These are phyloP conservation scores for Myripristis murdjan DNA, from an alignment of 2,797 vertebrate genomes.

Conservation along the genomic window DNA sequence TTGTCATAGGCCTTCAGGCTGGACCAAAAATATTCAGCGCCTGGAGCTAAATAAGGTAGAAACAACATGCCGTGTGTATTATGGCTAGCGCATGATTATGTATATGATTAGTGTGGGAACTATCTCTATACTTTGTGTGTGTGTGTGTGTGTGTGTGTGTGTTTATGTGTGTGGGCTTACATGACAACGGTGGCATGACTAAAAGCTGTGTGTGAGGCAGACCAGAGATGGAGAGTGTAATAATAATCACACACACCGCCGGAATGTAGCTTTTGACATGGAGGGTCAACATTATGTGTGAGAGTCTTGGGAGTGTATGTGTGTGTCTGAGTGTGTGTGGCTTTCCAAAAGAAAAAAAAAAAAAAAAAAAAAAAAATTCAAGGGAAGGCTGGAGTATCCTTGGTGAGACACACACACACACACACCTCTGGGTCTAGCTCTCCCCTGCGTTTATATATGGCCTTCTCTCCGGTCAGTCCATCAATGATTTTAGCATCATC, in stretches of 20 bases:
- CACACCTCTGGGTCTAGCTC: conserved; percentile 95
- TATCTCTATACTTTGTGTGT: conserved; percentile 10
- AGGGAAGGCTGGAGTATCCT: conserved; percentile 19
- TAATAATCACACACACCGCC: conserved; percentile 68
- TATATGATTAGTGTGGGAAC: conserved; percentile 61
- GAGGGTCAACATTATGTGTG: conserved; percentile 62
- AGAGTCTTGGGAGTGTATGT: too few species aligned
- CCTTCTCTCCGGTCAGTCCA: conserved; percentile 95
- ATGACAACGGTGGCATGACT: conserved; percentile 26
- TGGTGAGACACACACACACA: conserved; percentile 16
- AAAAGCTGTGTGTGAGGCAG: too few species aligned
- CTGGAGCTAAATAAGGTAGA: conserved; percentile 53
- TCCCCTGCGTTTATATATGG: conserved; percentile 95
- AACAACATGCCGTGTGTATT: conserved; percentile 61
- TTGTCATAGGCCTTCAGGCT: conserved; percentile 28
- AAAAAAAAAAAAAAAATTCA: conserved; percentile 6
- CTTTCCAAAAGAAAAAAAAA: too few species aligned
- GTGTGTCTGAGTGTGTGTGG: conserved; percentile 45
- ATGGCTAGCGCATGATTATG: conserved; percentile 57
- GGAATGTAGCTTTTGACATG: conserved; percentile 66
- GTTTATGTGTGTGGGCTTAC: conserved; percentile 10
- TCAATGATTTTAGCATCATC: conserved; percentile 98
- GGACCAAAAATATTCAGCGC: conserved; percentile 64
- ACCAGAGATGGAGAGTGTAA: conserved; percentile 46
- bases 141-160: conserved; percentile 21